Evolutionary conservation across 2,888 invertebrate genomes (phyloP), one percentile per base, ranked within the genome.

Genomic region (Lathronympha strigana): DNA sequence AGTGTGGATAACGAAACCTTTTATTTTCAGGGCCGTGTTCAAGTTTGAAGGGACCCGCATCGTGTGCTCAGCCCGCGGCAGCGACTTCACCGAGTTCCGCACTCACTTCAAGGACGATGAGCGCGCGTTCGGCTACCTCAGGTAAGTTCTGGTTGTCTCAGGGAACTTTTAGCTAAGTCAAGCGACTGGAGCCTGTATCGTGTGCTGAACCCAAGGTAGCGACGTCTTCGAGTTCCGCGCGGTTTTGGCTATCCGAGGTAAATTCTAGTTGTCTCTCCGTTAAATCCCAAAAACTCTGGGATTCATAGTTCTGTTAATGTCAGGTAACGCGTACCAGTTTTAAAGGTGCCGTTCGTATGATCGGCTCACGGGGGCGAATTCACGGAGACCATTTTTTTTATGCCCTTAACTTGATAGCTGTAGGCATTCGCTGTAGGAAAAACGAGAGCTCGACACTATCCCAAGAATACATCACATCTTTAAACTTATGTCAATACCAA

Each of bases 101-200:
- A 93, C 93, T 36, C 94, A 95, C 74, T 95, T 95, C 80, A 88
- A 93, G 0, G 95, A 96, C 71, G 94, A 95, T 73, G 95, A 95
- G 69, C 93, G 96, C 55, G 95, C 94, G 1, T 96, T 95, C 76
- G 96, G 95, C 67, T 96, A 95, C 88, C 93, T 96, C 79, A 92
- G 94, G 92, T 93, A 66, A 75, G 57, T 23, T 25, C 28, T 9
- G 5, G 8, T 25, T 33, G 28, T 17, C 1, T 13, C 51, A 40
- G 45, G 45, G 4, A 45, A 19, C 21, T 19, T 45, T 4, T 17
- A 15, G 40, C 8, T 40, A 17, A 6, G 8, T 40, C 40, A 17
- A 17, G 40, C 17, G 8, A 40, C 17, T 11, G 38, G 38, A 1
- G 1, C 17, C 4, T 6, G 38, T 1, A 17, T 8, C 15, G 38